Percentiles rank a stretch among this genome's conserved stretches.
These are phyloP conservation scores for Aselliscus stoliczkanus DNA, from an alignment of 2,797 vertebrate species.

Conservation along the genomic window DNA sequence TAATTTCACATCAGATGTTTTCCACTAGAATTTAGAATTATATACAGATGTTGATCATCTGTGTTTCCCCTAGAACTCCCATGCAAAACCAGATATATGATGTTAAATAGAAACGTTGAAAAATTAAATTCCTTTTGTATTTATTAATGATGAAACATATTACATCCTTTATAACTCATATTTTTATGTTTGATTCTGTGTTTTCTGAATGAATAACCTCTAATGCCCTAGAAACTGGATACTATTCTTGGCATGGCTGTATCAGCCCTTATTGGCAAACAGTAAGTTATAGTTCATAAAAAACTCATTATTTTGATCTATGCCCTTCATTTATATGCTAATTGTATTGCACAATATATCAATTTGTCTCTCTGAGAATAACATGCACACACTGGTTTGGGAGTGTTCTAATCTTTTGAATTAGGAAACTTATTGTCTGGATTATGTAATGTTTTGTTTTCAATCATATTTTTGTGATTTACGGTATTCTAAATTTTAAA, in stretches of 20 bases:
- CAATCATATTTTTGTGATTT: neutral
- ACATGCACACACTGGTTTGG: neutral
- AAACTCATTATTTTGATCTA: neutral
- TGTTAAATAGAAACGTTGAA: neutral
- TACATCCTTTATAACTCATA: neutral
- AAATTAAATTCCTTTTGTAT: neutral
- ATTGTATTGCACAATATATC: neutral
- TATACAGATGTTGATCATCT: neutral
- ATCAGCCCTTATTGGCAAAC: neutral
- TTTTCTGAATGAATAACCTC: neutral
- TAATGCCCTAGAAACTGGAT: neutral
- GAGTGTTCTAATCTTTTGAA: neutral
- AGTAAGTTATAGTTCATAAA: neutral
- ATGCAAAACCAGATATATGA: neutral
- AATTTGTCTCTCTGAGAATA: neutral
- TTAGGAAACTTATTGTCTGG: neutral
- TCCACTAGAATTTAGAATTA: neutral
- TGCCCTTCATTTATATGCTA: neutral
- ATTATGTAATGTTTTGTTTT: neutral
- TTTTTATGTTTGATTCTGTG: neutral
- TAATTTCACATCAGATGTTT: neutral
- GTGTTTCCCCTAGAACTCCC: neutral
- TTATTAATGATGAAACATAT: neutral
- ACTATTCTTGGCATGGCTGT: neutral
- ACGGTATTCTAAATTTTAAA: neutral